Evolutionary conservation across 2,888 invertebrate genomes (phyloP), one percentile per base, ranked within the genome.

Genomic region (Lottia gigantea): DNA sequence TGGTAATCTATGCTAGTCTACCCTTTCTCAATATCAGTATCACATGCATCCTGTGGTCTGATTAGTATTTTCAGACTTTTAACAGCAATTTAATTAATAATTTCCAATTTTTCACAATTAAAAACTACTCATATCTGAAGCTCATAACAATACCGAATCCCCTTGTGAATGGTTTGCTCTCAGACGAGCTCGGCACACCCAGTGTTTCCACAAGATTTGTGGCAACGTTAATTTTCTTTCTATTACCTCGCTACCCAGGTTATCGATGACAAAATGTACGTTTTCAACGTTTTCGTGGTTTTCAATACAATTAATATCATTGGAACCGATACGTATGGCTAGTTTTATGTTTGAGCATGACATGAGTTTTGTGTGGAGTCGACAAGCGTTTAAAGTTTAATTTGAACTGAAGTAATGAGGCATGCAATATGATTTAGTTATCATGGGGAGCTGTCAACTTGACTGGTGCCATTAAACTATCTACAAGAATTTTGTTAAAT

Each of bases 171-270:
- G 8, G 55, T 55, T 14, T 55, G 55, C 8, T 55, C n/a, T 55
- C 55, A n/a, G 55, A 55, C 11, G 23, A 23, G 55, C 19, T 14
- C 19, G 19, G 23, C 23, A 23, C 55, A n/a, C 55, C n/a, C 19
- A 23, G 55, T 23, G n/a, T 55, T 55, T 23, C 19, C 62, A n/a
- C 68, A 25, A 46, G 40, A 62, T 68, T 68, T 62, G 40, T 45
- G 11, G 63, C 62, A 61, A 68, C 62, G 46, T 46, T 55, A 68
- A 68, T 68, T 68, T 63, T 68, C 68, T 64, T 64, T 64, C 63
- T 49, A 68, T 64, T 68, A 68, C 63, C 47, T n/a, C 14, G 31
- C 49, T 40, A 46, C 63, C 45, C 68, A 62, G 68, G 68, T 68
- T 63, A 23, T 55, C 55, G 55, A 55, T 55, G 55, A 55, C 55